Evolutionary conservation across 1,140 invertebrate genomes (phyloP).

Genomic region (Mya arenaria): DNA sequence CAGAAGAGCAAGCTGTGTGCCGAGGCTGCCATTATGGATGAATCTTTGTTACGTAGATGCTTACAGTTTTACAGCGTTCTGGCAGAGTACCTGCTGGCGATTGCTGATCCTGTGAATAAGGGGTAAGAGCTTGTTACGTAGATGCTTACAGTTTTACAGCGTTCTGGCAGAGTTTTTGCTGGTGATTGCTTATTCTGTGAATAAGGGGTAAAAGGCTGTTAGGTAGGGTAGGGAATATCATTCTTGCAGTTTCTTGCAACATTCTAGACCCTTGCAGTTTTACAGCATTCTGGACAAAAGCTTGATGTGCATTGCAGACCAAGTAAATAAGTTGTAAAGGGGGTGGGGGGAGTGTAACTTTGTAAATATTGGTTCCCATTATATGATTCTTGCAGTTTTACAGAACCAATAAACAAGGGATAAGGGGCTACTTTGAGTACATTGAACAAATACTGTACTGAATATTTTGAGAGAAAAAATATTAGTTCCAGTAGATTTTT

Average conservation of each 20-base stretch:
- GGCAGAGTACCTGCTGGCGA: slow-evolving; percentile 87
- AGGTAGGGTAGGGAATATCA: no score
- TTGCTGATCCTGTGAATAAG: slow-evolving; percentile 74
- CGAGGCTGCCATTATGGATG: slow-evolving; percentile 93
- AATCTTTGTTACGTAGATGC: slow-evolving; percentile 88
- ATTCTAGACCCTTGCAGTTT: slow-evolving; percentile 92
- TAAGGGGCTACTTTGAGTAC: no score
- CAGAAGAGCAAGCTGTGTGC: slow-evolving; percentile 89
- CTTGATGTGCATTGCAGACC: slow-evolving; percentile 82
- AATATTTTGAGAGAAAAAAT: no score
- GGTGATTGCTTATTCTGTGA: slow-evolving; percentile 75
- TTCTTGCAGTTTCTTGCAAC: no score
- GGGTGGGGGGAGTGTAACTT: no score
- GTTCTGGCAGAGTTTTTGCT: slow-evolving; percentile 90
- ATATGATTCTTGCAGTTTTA: no score
- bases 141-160: slow-evolving; percentile 93
- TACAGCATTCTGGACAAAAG: slow-evolving; percentile 92
- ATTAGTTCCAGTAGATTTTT: no score
- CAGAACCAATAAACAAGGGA: no score
- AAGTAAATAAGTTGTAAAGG: slow-evolving; percentile 68
- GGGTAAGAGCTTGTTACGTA: slow-evolving; percentile 85
- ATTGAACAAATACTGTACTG: no score
- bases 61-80: slow-evolving; percentile 93
- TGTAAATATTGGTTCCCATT: no score
- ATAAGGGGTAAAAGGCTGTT: slow-evolving; percentile 84